Percentiles rank a stretch among this genome's conserved stretches.
Conservation (phyloP, 1,140 invertebrate genomes). For the Rhynchophorus ferrugineus region DNA sequence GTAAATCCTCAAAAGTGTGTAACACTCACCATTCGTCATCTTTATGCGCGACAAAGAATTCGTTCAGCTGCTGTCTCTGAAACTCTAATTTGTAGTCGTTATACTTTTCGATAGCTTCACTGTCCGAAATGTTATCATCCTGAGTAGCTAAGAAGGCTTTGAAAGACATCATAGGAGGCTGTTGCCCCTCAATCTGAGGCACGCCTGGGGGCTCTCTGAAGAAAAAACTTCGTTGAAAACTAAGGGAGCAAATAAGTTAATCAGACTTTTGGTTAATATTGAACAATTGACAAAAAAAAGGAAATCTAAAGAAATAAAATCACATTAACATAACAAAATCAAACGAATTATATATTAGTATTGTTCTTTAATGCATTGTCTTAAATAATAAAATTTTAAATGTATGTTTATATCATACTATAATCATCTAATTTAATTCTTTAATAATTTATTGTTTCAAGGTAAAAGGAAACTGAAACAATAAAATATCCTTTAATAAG, state of each 20-base stretch:
- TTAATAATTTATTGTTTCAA: too few species aligned
- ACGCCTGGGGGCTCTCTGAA: constrained; percentile 33
- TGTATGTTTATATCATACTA: too few species aligned
- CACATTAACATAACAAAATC: neutral
- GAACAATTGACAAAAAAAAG: constrained; percentile 4
- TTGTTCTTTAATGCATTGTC: too few species aligned
- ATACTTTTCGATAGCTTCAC: constrained; percentile 95
- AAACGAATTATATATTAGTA: too few species aligned
- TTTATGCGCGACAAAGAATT: constrained; percentile 98
- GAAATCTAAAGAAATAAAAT: constrained; percentile 15
- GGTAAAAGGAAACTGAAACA: constrained; percentile 1
- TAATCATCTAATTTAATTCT: too few species aligned
- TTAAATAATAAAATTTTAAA: too few species aligned
- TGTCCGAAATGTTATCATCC: constrained; percentile 95
- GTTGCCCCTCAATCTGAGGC: constrained; percentile 50
- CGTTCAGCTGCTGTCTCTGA: constrained; percentile 90
- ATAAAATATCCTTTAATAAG: neutral
- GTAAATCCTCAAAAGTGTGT: neutral
- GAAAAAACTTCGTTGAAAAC: constrained; percentile 34
- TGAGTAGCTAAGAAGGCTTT: constrained; percentile 94
- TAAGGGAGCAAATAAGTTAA: constrained; percentile 13
- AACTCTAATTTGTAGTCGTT: constrained; percentile 99
- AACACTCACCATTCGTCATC: constrained; percentile 93
- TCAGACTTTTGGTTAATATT: neutral
- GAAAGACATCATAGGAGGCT: constrained; percentile 94